Base-by-base conservation (phyloP, 1,140 invertebrate genomes). In the Colletes gigas region DNA sequence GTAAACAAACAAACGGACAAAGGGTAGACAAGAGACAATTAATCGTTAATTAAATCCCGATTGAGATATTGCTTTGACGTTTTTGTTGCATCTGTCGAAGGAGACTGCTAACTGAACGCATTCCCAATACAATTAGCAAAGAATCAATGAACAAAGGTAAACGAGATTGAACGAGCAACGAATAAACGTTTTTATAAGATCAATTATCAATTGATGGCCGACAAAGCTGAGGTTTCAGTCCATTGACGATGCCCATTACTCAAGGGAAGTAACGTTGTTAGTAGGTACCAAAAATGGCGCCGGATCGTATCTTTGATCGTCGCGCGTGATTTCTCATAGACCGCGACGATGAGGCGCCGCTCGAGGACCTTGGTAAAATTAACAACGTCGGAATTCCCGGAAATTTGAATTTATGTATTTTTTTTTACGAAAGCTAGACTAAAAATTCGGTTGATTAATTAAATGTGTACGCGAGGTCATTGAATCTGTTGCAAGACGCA, bases 31-130 rank as follows among this genome's bases (percentile, higher is more conserved):
- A 21, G 50, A 50, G 50, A 50, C 57, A 9, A 19, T 69, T 70
- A 41, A 0, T 62, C 66, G 10, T 60, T 55, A 12, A 52, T 77
- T 77, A 77, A n/a, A 69, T 12, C 4, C 14, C 44, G 44, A 78
- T 62, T 54, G 47, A 78, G 21, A 52, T 62, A 14, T 62, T 47
- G 17, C 15, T 3, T 8, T 12, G 7, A 17, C 8, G 4, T 21
- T 19, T 30, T 17, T 12, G 30, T 55, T 41, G 3, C 9, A 8
- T 52, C 17, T 7, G 14, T 19, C n/a, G 17, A n/a, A 3, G 57
- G 14, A 10, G 19, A 44, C 59, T 19, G 7, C 52, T 15, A 4
- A 2, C 30, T 30, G 30, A 30, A 30, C 30, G 30, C 30, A 30
- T 30, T 30, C 30, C 30, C 30, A 30, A 30, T 30, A 30, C 60